Base-by-base conservation (phyloP, 2,888 invertebrate species). In the Anoplius nigerrimus region DNA sequence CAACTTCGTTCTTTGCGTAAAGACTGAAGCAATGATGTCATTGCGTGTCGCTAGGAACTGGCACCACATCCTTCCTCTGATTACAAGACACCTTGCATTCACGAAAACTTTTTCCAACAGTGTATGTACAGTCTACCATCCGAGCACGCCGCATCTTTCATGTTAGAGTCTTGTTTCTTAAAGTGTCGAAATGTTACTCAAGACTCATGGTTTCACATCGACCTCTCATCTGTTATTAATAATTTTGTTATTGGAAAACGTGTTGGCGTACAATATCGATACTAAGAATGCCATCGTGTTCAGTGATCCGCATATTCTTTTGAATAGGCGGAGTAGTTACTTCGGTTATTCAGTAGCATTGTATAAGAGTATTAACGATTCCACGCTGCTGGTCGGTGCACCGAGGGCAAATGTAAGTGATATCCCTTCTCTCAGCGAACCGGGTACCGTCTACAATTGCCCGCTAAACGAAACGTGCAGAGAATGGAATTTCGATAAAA, bases 301-400 rank as follows among this genome's bases (percentile, higher is more conserved):
- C 55, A 57, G 68, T 34, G 76, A 86, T 71, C 86, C 87, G 3
- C 51, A 53, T 46, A 60, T 18, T 21, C 21, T 27, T 48, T 16
- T 43, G 43, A 6, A 45, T 18, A 62, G 63, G 42, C 79, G 80
- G 57, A 62, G 72, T 8, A 85, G 81, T 72, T 89, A 88, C 72
- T 89, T 88, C 67, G 89, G 89, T 42, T 89, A 81, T 76, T 85
- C 88, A 3, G 81, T 87, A n/a, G 78, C 86, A 24, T 66, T 88
- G 11, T 83, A 83, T 58, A 51, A 72, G 51, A 72, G 69, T 21
- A 34, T 21, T 8, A 27, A 18, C 3, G 64, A 77, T 18, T 54
- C 75, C 21, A 62, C 84, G 4, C 64, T 89, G 34, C 81, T 87
- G 66, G 79, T 88, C 16, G 88, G 89, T 27, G 88, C 88, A 4